Evolutionary conservation across 2,888 invertebrate genomes (phyloP), one percentile per base, ranked within the genome.

Genomic region (Onchidella celtica): DNA sequence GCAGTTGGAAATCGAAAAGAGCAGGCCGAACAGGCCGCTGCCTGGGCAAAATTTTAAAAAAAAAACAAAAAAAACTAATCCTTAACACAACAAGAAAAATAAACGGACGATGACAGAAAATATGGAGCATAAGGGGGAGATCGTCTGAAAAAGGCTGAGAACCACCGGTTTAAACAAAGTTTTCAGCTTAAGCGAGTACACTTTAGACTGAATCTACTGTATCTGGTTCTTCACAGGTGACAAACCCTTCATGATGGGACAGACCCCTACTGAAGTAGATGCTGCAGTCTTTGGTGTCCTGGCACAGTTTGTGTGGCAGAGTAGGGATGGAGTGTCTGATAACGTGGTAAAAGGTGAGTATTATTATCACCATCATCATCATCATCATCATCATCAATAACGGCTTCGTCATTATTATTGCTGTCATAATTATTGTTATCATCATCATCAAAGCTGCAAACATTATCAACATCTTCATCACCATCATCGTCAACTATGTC

Each of bases 241-340:
- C n/a, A 89, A 90, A 70, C 81, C 83, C 57, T 92, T 85, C 81
- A 85, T 92, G 27, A 84, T 92, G 78, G 91, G 92, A 4, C 85
- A 87, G 6, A 84, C 87, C 38, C 88, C 90, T 14, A 69, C 69
- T n/a, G 89, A 90, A 76, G 85, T 90, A 6, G 93, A 93, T 83
- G 92, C 92, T 86, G 87, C 91, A 3, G 86, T 93, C 68, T 93
- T 93, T 88, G 93, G 92, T 27, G 85, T 90, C 47, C 82, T 93
- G 59, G 86, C 91, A 36, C 92, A 92, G 85, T 83, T 92, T 3
- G 83, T 90, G 34, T 93, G 91, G 90, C 88, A 90, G 55, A 85
- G 86, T 61, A 1, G 2, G 1, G 74, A 74, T 72, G 72, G 57
- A 21, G 38, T 68, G 17, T 36, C 17, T 63, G 17, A 61, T 21